Evolutionary conservation across 2,113 vertebrate species (phyloP).

Genomic region (Peromyscus leucopus): DNA sequence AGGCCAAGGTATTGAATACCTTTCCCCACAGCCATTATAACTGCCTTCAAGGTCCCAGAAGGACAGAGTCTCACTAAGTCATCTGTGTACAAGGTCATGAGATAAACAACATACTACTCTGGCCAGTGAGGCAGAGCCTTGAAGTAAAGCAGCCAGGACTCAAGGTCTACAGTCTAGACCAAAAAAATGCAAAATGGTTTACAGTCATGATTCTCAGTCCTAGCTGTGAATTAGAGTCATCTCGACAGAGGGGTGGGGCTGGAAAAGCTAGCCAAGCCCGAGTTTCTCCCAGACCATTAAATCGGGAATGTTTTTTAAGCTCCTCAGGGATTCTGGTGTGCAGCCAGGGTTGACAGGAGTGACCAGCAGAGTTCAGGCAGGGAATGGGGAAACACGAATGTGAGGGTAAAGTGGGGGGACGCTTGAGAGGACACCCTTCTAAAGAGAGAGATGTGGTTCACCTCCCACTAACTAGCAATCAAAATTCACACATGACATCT

Average conservation of each 20-base stretch:
- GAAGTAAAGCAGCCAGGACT: background rate
- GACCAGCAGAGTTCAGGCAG: background rate
- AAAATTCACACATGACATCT: background rate
- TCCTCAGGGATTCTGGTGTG: background rate
- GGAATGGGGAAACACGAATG: background rate
- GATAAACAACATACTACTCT: background rate
- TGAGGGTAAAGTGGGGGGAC: background rate
- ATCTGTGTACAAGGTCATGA: conserved; percentile 48
- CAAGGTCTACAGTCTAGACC: background rate
- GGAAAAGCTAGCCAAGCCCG: background rate
- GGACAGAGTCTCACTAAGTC: background rate
- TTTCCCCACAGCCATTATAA: background rate
- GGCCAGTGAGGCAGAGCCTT: background rate
- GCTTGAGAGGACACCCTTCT: background rate
- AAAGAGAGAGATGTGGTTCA: background rate
- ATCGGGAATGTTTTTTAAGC: background rate
- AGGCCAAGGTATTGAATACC: conserved; percentile 22
- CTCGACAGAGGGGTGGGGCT: background rate
- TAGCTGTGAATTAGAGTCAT: background rate
- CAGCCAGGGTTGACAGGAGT: conserved; percentile 10
- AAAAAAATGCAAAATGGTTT: background rate
- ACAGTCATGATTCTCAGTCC: background rate
- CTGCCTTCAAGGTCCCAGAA: conserved; percentile 30
- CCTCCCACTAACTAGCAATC: background rate
- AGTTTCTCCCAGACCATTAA: conserved; percentile 17